Conservation (phyloP, 2,797 vertebrate species). For the Phrynocephalus vlangalii region DNA sequence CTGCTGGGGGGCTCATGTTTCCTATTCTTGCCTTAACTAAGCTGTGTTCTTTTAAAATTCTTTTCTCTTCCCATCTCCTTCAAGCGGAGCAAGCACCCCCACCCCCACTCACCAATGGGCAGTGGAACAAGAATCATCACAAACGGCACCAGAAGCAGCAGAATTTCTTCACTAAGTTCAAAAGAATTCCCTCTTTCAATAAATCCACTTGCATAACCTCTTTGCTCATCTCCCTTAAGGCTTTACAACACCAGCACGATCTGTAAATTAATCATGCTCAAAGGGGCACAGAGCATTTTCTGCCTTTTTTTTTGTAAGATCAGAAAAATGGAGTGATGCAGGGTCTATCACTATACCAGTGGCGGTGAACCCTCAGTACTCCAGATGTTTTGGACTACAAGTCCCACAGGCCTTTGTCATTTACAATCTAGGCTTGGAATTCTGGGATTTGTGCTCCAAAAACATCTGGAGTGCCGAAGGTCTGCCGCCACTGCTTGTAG, state of each 20-base stretch:
- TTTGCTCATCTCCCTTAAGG: conserved; percentile 51
- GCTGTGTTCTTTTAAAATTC: background rate
- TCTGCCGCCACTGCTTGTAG: no score
- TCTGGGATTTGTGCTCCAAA: no score
- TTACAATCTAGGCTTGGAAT: no score
- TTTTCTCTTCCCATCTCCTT: background rate
- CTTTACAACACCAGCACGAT: background rate
- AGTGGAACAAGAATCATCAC: background rate
- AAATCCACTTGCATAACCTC: background rate
- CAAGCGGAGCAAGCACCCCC: background rate
- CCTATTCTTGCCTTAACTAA: background rate
- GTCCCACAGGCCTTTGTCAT: no score
- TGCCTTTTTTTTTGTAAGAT: background rate
- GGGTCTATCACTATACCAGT: background rate
- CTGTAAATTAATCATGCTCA: background rate
- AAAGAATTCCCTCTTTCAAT: background rate
- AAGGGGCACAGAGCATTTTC: background rate
- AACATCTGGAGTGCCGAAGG: no score
- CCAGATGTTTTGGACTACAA: no score
- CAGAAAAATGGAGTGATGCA: background rate
- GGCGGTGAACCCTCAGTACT: no score
- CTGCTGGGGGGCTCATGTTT: background rate
- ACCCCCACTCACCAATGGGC: background rate
- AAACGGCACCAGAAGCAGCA: conserved; percentile 31
- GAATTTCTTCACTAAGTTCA: conserved; percentile 5